phyloP scores from a whole-genome alignment of 2,888 invertebrate genomes.

The Leptinotarsa tumamoca region DNA sequence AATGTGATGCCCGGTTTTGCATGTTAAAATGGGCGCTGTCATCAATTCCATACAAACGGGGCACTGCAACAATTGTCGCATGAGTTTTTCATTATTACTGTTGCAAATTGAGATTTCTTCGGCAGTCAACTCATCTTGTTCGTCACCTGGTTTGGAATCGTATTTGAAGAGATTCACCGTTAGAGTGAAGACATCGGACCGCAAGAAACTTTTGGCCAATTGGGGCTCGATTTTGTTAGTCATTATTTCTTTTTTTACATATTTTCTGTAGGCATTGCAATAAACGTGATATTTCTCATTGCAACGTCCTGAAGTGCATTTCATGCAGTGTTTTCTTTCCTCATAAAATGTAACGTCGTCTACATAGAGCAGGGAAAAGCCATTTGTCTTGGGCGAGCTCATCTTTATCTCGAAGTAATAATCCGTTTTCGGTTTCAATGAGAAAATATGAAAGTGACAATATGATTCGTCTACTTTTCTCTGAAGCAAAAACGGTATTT shows the following conservation, averaged over 20 bases:
- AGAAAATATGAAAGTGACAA: neutral
- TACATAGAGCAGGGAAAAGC: neutral
- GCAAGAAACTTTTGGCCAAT: slow-evolving; percentile 1
- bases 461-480: slow-evolving; percentile 6
- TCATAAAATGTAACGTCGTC: neutral
- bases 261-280: slow-evolving; percentile 6
- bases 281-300: neutral
- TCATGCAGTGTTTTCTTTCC: slow-evolving; percentile 1
- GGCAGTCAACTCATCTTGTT: neutral
- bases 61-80: neutral
- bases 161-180: neutral
- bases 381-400: neutral
- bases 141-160: neutral
- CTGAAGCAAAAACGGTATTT: neutral
- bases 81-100: neutral
- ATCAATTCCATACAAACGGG: slow-evolving; percentile 6
- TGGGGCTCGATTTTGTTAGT: slow-evolving; percentile 1
- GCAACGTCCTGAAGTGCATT: neutral
- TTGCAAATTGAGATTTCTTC: slow-evolving; percentile 1
- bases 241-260: neutral
- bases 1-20: neutral
- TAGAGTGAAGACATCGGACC: neutral
- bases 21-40: neutral
- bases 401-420: neutral
- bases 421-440: neutral